phyloP scores from a whole-genome alignment of 1,140 invertebrate genomes.

The Coenobita brevimanus region DNA sequence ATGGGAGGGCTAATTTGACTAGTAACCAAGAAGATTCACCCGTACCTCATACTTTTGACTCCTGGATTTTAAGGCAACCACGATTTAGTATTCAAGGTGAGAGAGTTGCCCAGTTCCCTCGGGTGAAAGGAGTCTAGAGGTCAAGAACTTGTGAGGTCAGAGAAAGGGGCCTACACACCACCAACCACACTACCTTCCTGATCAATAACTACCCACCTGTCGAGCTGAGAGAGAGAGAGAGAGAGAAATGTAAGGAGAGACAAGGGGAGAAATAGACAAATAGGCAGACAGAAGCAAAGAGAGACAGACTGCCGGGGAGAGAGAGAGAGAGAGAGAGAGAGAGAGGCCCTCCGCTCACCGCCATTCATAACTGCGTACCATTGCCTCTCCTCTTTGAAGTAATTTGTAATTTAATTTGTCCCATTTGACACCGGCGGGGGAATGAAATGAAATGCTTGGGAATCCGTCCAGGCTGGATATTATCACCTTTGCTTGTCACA shows the following conservation, averaged over 20 bases:
- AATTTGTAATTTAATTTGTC: slow-evolving; percentile 64
- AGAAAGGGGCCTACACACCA: too few species aligned
- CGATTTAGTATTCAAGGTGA: too few species aligned
- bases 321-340: neutral
- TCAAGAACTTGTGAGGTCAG: too few species aligned
- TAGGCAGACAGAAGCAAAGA: neutral
- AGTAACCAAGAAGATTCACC: too few species aligned
- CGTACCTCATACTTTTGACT: too few species aligned
- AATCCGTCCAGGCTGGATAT: slow-evolving; percentile 53
- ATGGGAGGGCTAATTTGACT: too few species aligned
- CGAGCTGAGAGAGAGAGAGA: neutral
- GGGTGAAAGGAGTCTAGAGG: too few species aligned
- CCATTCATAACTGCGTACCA: slow-evolving; percentile 56
- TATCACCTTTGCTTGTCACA: slow-evolving; percentile 58
- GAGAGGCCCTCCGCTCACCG: neutral
- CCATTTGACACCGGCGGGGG: slow-evolving; percentile 48
- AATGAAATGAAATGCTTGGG: slow-evolving; percentile 63
- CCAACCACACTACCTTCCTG: too few species aligned
- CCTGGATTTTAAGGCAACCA: too few species aligned
- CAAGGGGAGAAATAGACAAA: neutral
- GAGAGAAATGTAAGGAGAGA: too few species aligned
- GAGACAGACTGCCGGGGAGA: neutral
- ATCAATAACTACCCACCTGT: neutral
- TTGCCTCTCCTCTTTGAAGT: slow-evolving; percentile 56
- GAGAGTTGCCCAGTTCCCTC: too few species aligned